Evolutionary conservation across 2,113 vertebrate genomes (phyloP).

Genomic region (Gavia stellata): DNA sequence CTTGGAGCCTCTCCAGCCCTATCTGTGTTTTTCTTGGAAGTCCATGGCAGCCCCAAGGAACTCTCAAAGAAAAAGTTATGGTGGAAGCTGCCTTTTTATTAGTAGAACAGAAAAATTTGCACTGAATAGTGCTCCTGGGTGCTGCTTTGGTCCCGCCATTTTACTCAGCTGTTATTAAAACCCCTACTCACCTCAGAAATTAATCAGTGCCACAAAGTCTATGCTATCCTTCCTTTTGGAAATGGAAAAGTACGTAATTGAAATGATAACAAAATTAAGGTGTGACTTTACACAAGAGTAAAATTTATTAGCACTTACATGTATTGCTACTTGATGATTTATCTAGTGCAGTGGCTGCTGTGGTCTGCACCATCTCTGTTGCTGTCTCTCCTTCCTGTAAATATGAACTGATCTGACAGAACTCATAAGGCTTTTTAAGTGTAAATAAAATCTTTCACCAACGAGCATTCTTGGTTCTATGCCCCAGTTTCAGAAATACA

Average conservation of each 20-base stretch:
- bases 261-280: not conserved
- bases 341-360: not conserved
- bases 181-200: not conserved
- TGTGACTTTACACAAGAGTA: not conserved
- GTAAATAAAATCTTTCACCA: not conserved
- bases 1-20: not conserved
- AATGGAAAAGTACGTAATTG: not conserved
- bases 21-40: not conserved
- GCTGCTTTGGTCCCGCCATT: not conserved
- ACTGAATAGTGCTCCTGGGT: not conserved
- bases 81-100: not conserved
- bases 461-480: not conserved
- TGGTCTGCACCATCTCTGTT: not conserved
- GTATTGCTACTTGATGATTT: not conserved
- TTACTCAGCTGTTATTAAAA: not conserved
- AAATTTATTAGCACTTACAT: not conserved
- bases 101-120: not conserved
- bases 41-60: not conserved
- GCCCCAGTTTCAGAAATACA: constrained; percentile 20
- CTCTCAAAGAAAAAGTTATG: not conserved
- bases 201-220: not conserved
- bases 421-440: not conserved
- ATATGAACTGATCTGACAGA: not conserved
- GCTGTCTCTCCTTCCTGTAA: not conserved
- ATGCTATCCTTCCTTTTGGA: not conserved